Base-by-base conservation (phyloP, 2,888 invertebrate genomes). In the Drosophila tanythrix region DNA sequence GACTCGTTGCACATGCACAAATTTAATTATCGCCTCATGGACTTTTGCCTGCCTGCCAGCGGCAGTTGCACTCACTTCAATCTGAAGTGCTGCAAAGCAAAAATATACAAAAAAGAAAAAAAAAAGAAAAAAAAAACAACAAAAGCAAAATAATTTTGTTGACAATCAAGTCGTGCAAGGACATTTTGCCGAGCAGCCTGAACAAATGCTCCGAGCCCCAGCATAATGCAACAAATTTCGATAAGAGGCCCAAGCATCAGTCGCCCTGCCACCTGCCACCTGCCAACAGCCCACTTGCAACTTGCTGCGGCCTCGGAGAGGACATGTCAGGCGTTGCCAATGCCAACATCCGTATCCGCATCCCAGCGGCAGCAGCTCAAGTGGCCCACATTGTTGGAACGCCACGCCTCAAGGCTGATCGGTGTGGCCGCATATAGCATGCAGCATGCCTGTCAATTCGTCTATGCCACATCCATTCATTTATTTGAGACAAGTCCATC, bases 171-270 rank as follows among this genome's bases (percentile, higher is more conserved):
- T 64, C 71, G 69, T 69, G 57, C 88, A 85, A 85, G 85, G 85
- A 84, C 85, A 77, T 74, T 66, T 46, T 63, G 25, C 56, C 70
- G 48, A 81, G 79, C 76, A 74, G 76, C 57, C 81, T 65, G 69
- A 61, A 76, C 71, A 55, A 53, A 56, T 36, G 57, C 35, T 46
- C 3, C 46, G 65, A 43, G 18, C 43, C 65, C 69, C 58, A 83
- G 82, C 72, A 89, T 85, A 89, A 89, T 85, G 88, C 77, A 89
- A 89, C 89, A 89, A 85, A 89, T 85, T 85, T 85, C 84, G 87
- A 85, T 85, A 89, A 84, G 79, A 70, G 81, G 46, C 68, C 61
- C 64, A 76, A 21, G 52, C 66, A 58, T 53, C 63, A 56, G 64
- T 43, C 70, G 61, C 40, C 78, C 31, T 46, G 35, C 38, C 33